Evolutionary conservation across 2,797 vertebrate species (phyloP).

Genomic region (Sebastes glaucus): DNA sequence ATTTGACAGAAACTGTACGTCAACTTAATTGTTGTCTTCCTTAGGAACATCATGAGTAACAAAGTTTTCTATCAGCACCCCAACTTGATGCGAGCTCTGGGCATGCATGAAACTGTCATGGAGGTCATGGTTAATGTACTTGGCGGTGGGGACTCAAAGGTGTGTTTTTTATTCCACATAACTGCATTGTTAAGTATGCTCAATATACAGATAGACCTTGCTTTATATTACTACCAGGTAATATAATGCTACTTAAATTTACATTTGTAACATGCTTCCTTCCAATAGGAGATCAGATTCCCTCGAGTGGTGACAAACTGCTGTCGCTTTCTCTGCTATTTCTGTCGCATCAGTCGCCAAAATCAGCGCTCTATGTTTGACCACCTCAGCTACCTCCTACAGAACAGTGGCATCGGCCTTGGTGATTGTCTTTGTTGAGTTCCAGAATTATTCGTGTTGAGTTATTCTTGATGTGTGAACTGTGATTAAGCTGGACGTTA

Average conservation of each 20-base stretch:
- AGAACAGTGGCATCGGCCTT: slow-evolving; percentile 94
- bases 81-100: slow-evolving; percentile 94
- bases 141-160: slow-evolving; percentile 94
- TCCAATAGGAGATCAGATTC: slow-evolving; percentile 91
- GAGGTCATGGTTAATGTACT: slow-evolving; percentile 98
- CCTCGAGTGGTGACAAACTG: slow-evolving; percentile 97
- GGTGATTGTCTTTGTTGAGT: slow-evolving; percentile 78
- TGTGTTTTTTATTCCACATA: slow-evolving; percentile 45
- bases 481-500: not conserved
- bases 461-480: not conserved
- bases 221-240: not conserved
- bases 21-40: not conserved
- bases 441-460: not conserved
- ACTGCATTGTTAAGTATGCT: not conserved
- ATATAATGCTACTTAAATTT: not conserved
- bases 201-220: not conserved
- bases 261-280: not conserved
- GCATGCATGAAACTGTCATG: slow-evolving; percentile 98
- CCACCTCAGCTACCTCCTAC: slow-evolving; percentile 94
- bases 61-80: slow-evolving; percentile 97
- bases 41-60: slow-evolving; percentile 96
- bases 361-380: slow-evolving; percentile 98
- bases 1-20: not conserved
- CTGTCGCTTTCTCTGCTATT: slow-evolving; percentile 96
- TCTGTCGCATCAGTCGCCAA: slow-evolving; percentile 96